Conservation (phyloP, 2,797 vertebrate species). For the Forpus xanthops region DNA sequence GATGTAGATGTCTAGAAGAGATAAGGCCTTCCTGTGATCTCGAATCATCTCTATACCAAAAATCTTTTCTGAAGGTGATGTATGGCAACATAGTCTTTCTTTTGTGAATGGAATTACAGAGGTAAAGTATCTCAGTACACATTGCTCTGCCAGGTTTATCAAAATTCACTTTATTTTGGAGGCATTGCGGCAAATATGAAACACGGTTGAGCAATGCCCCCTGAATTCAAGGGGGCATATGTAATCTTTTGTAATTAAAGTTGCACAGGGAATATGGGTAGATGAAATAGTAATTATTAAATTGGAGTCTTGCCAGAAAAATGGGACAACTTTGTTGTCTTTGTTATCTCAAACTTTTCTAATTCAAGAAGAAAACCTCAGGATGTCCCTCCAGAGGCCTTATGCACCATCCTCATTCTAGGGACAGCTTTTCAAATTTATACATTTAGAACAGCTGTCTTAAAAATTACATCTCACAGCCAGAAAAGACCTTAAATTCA, state of each 20-base stretch:
- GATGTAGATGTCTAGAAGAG: background rate
- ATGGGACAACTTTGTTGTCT: background rate
- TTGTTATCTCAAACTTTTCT: background rate
- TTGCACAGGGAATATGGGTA: background rate
- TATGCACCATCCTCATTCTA: background rate
- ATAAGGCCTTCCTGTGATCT: background rate
- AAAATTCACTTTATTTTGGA: background rate
- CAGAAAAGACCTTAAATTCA: background rate
- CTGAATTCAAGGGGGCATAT: background rate
- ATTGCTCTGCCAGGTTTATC: background rate
- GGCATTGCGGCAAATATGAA: background rate
- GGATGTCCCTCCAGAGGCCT: background rate
- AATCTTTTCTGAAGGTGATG: background rate
- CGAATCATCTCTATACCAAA: background rate
- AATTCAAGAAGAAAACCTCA: background rate
- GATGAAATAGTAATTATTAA: conserved; percentile 26
- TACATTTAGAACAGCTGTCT: background rate
- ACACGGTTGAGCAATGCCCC: accelerated
- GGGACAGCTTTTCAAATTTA: background rate
- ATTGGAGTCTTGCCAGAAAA: conserved; percentile 20
- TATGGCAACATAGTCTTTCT: background rate
- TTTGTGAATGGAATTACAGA: background rate
- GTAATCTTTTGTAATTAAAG: background rate
- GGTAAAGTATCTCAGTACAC: background rate
- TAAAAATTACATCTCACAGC: background rate